phyloP scores from a whole-genome alignment of 2,888 invertebrate species.

The Mesopsocus fuscifrons region DNA sequence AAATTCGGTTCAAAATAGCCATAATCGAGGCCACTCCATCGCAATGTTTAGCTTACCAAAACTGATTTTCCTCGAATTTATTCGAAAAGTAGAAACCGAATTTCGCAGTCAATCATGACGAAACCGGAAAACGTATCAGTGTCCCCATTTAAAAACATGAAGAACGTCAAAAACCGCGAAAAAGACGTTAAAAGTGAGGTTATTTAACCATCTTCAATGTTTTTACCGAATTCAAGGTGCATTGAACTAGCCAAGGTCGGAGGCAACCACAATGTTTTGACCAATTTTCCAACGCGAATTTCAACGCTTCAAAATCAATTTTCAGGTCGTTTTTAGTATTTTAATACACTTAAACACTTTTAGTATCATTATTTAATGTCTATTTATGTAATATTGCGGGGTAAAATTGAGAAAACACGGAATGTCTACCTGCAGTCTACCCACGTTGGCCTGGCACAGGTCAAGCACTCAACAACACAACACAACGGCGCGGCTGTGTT shows the following conservation, averaged over 20 bases:
- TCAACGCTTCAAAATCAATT: too few species aligned
- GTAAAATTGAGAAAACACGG: neutral
- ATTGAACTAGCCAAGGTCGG: slow-evolving; percentile 9
- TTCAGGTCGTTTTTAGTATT: too few species aligned
- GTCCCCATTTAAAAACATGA: too few species aligned
- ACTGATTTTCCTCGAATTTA: too few species aligned
- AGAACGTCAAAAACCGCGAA: too few species aligned
- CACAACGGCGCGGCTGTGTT: slow-evolving; percentile 1
- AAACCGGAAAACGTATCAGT: too few species aligned
- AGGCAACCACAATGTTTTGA: slow-evolving; percentile 6
- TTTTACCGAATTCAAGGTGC: slow-evolving; percentile 6
- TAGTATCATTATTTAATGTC: neutral
- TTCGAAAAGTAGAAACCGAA: too few species aligned
- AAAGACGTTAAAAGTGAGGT: too few species aligned
- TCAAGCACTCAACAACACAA: slow-evolving; percentile 8
- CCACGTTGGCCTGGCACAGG: neutral
- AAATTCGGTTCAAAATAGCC: slow-evolving; percentile 8
- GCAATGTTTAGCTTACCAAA: too few species aligned
- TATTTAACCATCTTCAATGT: slow-evolving; percentile 5
- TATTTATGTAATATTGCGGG: neutral
- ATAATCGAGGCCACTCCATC: slow-evolving; percentile 8
- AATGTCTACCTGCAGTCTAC: neutral
- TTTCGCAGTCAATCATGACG: too few species aligned
- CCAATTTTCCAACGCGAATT: slow-evolving; percentile 1
- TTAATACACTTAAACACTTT: too few species aligned